Evolutionary conservation across 2,888 invertebrate genomes (phyloP).

Genomic region (Aspidiotus destructor): DNA sequence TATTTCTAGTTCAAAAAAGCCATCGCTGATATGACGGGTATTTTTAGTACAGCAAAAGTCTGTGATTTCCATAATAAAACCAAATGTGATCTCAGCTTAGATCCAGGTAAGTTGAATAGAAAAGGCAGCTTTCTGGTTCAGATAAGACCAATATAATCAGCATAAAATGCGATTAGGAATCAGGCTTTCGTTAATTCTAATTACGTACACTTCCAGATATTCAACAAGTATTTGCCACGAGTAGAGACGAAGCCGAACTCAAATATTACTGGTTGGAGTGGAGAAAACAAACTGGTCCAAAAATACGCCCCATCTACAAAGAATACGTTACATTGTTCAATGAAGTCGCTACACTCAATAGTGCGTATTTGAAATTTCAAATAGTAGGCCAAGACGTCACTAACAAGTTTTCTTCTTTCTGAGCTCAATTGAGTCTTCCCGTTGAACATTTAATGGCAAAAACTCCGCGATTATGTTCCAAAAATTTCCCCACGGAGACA

Average conservation of each 20-base stretch:
- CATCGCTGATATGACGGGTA: constrained; percentile 62
- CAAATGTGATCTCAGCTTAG: constrained; percentile 59
- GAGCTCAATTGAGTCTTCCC: too few relatives aligned
- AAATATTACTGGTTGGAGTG: constrained; percentile 51
- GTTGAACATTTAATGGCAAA: too few relatives aligned
- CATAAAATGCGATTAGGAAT: too few relatives aligned
- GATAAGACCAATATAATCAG: too few relatives aligned
- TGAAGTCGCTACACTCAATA: constrained; percentile 61
- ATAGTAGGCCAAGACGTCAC: background rate
- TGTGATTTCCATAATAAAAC: constrained; percentile 54
- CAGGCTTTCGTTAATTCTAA: too few relatives aligned
- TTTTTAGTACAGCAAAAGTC: constrained; percentile 67
- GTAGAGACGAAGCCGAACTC: constrained; percentile 65
- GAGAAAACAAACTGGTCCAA: constrained; percentile 56
- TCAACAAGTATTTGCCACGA: constrained; percentile 55
- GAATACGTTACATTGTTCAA: constrained; percentile 58
- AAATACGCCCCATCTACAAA: constrained; percentile 52
- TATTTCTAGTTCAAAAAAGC: constrained; percentile 48
- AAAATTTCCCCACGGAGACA: too few relatives aligned
- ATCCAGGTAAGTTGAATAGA: constrained; percentile 52
- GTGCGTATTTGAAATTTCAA: constrained; percentile 36
- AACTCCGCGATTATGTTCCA: too few relatives aligned
- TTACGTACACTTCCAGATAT: constrained; percentile 53
- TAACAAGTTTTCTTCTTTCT: too few relatives aligned
- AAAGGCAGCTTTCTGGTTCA: background rate